Conservation (phyloP, 2,113 vertebrate genomes). For the Oreochromis aureus region DNA sequence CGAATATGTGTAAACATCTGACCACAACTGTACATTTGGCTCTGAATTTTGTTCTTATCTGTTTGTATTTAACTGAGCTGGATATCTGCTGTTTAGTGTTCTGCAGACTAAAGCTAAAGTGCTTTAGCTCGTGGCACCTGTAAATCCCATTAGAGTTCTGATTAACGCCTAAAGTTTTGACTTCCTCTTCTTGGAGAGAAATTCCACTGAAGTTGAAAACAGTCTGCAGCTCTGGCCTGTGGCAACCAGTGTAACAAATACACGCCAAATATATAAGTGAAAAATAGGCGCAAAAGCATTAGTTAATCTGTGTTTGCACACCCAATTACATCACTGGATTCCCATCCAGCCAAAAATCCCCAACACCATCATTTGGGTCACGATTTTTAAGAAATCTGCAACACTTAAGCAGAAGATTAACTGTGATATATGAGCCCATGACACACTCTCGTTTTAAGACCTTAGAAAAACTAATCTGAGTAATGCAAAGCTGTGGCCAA, state of each 20-base stretch:
- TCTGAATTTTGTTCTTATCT: neutral
- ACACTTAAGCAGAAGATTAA: neutral
- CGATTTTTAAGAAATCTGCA: neutral
- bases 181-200: neutral
- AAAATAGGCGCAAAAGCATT: rapidly evolving
- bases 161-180: neutral
- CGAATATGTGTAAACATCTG: neutral
- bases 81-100: neutral
- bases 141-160: neutral
- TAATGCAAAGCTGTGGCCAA: neutral
- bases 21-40: neutral
- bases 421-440: neutral
- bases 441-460: neutral
- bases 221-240: neutral
- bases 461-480: neutral
- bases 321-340: neutral
- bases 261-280: neutral
- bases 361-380: neutral
- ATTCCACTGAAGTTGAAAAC: neutral
- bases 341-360: neutral
- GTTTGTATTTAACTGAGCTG: neutral
- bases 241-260: neutral
- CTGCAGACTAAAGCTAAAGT: neutral
- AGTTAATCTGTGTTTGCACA: neutral
- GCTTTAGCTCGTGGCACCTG: neutral